Percentiles rank a stretch among this genome's conserved stretches.
Conservation (phyloP, 1,140 invertebrate genomes). For the Bicyclus anynana region DNA sequence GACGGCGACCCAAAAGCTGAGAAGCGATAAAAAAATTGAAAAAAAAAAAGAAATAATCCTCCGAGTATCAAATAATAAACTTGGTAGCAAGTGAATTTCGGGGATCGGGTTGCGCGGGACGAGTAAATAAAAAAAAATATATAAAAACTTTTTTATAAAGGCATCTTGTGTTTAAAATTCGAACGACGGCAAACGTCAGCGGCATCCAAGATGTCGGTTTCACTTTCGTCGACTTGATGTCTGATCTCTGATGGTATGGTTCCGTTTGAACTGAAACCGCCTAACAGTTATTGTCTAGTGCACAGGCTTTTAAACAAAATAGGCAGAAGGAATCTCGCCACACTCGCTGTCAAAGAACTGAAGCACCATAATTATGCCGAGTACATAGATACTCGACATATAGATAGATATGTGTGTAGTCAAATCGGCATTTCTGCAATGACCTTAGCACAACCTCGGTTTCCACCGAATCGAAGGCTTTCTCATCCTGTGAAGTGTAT, state of each 20-base stretch:
- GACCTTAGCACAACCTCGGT: no score
- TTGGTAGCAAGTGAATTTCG: slow-evolving; percentile 75
- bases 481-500: no score
- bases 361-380: no score
- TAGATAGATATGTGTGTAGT: no score
- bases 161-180: slow-evolving; percentile 47
- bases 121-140: slow-evolving; percentile 40
- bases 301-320: background rate
- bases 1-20: background rate
- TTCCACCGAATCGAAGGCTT: no score
- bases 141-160: slow-evolving; percentile 7
- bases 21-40: background rate
- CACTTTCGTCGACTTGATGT: slow-evolving; percentile 17
- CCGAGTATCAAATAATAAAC: slow-evolving; percentile 75
- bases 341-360: no score
- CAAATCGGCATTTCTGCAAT: no score
- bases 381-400: no score
- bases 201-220: slow-evolving; percentile 45
- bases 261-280: slow-evolving; percentile 1
- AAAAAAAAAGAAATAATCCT: slow-evolving; percentile 59
- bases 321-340: no score
- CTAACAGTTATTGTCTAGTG: background rate
- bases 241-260: slow-evolving; percentile 10
- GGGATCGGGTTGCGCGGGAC: slow-evolving; percentile 62
- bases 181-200: slow-evolving; percentile 61